Percentiles rank a stretch among this genome's conserved stretches.
These are phyloP conservation scores for Rhagonycha fulva DNA, from an alignment of 2,888 invertebrate genomes.

Conservation along the genomic window DNA sequence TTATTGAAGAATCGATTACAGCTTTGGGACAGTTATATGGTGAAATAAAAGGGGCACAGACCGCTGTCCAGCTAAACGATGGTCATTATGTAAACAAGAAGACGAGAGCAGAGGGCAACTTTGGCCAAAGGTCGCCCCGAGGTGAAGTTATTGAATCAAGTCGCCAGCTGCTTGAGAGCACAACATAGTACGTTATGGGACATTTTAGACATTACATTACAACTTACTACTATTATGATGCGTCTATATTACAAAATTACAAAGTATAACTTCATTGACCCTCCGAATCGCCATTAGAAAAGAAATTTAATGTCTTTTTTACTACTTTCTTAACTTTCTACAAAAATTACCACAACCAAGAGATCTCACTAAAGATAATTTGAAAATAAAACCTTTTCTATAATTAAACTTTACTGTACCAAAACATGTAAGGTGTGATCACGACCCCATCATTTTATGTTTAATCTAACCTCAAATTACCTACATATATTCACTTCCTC, in stretches of 20 bases:
- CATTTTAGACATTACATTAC: conserved; percentile 24
- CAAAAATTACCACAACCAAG: background rate
- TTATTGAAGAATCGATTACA: conserved; percentile 52
- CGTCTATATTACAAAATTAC: conserved; percentile 12
- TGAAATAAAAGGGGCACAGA: conserved; percentile 50
- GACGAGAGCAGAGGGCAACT: conserved; percentile 44
- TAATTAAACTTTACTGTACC: background rate
- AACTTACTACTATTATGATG: conserved; percentile 9
- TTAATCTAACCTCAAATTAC: background rate
- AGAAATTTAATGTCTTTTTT: background rate
- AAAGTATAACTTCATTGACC: conserved; percentile 17
- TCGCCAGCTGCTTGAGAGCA: conserved; percentile 37
- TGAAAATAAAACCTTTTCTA: background rate
- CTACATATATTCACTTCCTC: background rate
- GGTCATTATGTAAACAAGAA: conserved; percentile 55
- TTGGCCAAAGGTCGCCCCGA: conserved; percentile 38
- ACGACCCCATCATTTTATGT: background rate
- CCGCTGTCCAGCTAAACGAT: conserved; percentile 51
- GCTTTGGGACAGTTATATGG: conserved; percentile 50
- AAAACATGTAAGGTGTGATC: background rate
- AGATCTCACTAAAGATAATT: background rate
- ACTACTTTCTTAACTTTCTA: background rate
- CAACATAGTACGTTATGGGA: conserved; percentile 28
- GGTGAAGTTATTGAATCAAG: conserved; percentile 51
- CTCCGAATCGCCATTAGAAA: background rate